These are phyloP conservation scores for Atrina japonica DNA, from an alignment of 2,888 invertebrate genomes.

Conservation along the genomic window DNA sequence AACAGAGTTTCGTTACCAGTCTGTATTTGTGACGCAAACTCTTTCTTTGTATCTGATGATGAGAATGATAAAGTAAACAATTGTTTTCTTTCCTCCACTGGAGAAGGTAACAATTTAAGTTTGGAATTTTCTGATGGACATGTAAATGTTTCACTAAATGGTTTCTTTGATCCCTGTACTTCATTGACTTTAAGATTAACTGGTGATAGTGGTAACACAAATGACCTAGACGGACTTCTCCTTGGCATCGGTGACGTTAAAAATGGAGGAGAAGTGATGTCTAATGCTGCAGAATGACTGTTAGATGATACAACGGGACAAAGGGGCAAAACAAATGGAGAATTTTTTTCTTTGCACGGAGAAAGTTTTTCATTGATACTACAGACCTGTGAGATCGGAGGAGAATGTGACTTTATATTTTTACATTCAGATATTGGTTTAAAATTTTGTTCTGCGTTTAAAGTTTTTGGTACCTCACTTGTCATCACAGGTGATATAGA, in stretches of 20 bases:
- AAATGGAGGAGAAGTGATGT: constrained; percentile 1
- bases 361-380: neutral
- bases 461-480: constrained; percentile 31
- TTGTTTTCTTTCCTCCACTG: no score
- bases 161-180: neutral
- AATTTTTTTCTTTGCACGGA: neutral
- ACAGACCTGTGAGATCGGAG: neutral
- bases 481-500: constrained; percentile 43
- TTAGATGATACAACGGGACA: constrained; percentile 19
- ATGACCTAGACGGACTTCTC: constrained; percentile 26
- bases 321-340: constrained; percentile 21
- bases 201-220: constrained; percentile 23
- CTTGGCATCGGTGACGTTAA: constrained; percentile 10
- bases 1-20: no score
- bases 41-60: no score
- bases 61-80: no score
- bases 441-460: constrained; percentile 5
- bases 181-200: constrained; percentile 17
- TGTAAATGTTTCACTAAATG: no score
- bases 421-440: constrained; percentile 1
- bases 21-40: no score
- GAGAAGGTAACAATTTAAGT: no score
- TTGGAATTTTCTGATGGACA: no score
- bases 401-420: neutral
- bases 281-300: neutral